Evolutionary conservation across 2,113 vertebrate genomes (phyloP).

Genomic region (Salvelinus sp.): DNA sequence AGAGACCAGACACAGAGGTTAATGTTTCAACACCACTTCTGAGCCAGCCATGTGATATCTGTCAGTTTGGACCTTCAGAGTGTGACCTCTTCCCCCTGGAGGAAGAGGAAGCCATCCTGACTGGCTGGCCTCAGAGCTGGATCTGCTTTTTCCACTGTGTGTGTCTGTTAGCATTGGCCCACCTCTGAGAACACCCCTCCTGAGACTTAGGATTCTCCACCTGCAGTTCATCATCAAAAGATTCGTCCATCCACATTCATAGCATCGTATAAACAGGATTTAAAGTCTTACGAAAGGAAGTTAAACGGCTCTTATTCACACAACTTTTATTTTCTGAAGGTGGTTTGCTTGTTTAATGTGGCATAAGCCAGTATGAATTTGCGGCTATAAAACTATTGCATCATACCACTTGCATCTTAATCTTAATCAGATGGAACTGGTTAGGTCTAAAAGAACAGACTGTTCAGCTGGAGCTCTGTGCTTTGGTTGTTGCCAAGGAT

Average conservation of each 20-base stretch:
- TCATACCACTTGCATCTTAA: conserved; percentile 34
- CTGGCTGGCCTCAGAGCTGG: too few species aligned
- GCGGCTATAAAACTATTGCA: conserved; percentile 32
- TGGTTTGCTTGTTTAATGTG: conserved; percentile 5
- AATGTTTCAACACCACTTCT: background rate
- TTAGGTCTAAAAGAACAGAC: conserved; percentile 45
- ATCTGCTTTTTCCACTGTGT: background rate
- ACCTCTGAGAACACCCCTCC: background rate
- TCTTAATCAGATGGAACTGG: conserved; percentile 30
- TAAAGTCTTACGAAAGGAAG: background rate
- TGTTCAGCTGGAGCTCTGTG: background rate
- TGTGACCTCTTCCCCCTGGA: background rate
- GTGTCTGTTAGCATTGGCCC: background rate
- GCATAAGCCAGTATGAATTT: conserved; percentile 19
- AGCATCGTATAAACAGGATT: background rate
- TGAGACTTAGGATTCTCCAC: background rate
- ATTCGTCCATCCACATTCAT: background rate
- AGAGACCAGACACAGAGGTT: background rate
- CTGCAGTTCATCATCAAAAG: background rate
- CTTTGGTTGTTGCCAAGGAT: conserved; percentile 46
- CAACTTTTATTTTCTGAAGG: background rate
- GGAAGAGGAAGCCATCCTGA: background rate
- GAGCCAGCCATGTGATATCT: background rate
- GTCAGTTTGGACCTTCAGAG: background rate
- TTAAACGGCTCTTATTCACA: background rate